phyloP scores from a whole-genome alignment of 2,797 vertebrate species.

The Sciurus carolinensis region DNA sequence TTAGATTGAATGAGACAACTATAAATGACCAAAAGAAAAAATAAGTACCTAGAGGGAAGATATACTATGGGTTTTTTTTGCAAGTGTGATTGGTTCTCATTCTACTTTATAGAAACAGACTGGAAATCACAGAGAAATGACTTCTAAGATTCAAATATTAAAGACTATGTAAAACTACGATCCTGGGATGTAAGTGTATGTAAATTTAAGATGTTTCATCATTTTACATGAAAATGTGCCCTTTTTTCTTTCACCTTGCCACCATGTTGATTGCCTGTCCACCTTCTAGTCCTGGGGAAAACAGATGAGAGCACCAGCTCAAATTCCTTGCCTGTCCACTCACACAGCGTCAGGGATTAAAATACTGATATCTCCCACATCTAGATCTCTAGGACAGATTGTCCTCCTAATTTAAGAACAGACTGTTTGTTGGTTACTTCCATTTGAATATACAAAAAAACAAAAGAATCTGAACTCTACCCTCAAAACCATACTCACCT shows the following conservation, averaged over 20 bases:
- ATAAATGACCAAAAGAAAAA: slow-evolving; percentile 28
- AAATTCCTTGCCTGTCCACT: neutral
- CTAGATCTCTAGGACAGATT: neutral
- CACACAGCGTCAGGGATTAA: neutral
- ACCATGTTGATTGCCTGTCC: neutral
- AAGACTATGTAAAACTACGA: neutral
- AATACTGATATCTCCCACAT: neutral
- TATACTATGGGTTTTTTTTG: neutral
- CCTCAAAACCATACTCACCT: neutral
- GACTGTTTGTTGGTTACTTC: neutral
- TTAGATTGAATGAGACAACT: neutral
- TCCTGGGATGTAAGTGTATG: neutral
- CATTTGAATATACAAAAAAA: neutral
- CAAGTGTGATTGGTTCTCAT: neutral
- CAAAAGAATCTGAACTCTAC: neutral
- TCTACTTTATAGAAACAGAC: neutral
- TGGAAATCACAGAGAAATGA: neutral
- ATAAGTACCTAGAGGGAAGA: neutral
- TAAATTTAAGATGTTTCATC: neutral
- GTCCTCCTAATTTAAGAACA: neutral
- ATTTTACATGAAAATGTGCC: neutral
- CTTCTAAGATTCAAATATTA: neutral
- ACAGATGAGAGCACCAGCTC: neutral
- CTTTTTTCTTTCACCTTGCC: neutral
- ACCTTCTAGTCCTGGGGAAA: neutral